Evolutionary conservation across 2,888 invertebrate species (phyloP), one percentile per base, ranked within the genome.

Genomic region (Meiosimyza decipiens): DNA sequence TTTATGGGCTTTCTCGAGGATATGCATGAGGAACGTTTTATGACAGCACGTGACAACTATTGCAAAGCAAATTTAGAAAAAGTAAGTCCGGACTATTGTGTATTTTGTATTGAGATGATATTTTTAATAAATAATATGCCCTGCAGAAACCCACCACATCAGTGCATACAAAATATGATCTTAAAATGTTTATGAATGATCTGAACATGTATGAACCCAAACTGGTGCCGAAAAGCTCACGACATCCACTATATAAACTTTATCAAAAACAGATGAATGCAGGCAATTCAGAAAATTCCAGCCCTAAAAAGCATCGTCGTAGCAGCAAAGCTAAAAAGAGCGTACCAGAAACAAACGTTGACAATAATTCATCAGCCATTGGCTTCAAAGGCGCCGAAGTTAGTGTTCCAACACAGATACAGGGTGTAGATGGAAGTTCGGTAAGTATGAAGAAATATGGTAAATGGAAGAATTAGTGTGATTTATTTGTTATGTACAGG

Each of bases 181-280:
- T 85, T 28, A 83, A 83, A 72, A 85, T 84, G 85, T 81, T 78
- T 64, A 78, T 85, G 52, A 85, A 85, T 49, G 82, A 81, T 15
- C 75, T 81, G 0, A 84, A 84, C 68, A 77, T 84, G 75, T 85
- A 84, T 67, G 85, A 85, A 55, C 85, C 84, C n/a, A 81, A 81
- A 6, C 64, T 82, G 70, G 80, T 84, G 52, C 80, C 79, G 13
- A 79, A 84, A 77, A 76, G 73, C 74, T 33, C 15, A 16, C 60
- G 18, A n/a, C 18, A 49, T 12, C 72, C 18, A 22, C 54, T 50
- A 6, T 22, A 60, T 12, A 22, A 16, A 33, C 50, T 50, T 0
- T 12, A 51, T 22, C 51, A 40, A 9, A 40, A 40, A 40, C 40
- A 40, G 9, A 7, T 40, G 9, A 6, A 6, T 6, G 40, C 40